A percentile compares a stretch with the other conserved stretches of the same genome.
These are phyloP conservation scores for Piaya cayana DNA, from an alignment of 2,113 vertebrate species.

Conservation along the genomic window DNA sequence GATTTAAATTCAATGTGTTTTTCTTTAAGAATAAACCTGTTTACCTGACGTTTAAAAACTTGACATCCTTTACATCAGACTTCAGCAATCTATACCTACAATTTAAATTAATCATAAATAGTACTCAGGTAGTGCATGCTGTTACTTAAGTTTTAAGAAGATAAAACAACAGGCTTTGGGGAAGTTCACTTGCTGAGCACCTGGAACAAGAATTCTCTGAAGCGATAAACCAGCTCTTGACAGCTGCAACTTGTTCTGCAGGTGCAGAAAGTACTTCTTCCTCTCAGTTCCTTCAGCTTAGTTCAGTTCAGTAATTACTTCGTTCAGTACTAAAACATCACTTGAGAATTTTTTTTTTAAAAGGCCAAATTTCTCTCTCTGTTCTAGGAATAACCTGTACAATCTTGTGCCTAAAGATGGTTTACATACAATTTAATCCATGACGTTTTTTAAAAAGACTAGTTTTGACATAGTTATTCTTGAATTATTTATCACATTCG, in stretches of 20 bases:
- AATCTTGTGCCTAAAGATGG: not conserved
- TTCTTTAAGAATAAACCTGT: not conserved
- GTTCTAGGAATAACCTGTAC: not conserved
- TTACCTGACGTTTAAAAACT: not conserved
- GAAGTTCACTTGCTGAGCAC: slow-evolving; percentile 57
- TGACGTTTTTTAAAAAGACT: not conserved
- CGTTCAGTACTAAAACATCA: not conserved
- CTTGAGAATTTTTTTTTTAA: not conserved
- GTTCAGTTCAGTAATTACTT: slow-evolving; percentile 16
- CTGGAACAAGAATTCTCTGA: slow-evolving; percentile 52
- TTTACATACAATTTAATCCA: not conserved
- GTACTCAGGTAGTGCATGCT: not conserved
- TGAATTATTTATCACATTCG: not conserved
- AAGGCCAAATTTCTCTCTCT: not conserved
- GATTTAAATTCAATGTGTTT: not conserved
- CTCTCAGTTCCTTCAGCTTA: slow-evolving; percentile 28
- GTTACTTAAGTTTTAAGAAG: slow-evolving; percentile 3
- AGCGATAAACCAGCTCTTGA: slow-evolving; percentile 61
- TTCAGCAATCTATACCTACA: not conserved
- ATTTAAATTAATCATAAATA: not conserved
- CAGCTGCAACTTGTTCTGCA: slow-evolving; percentile 61
- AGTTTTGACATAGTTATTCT: not conserved
- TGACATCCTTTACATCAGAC: not conserved
- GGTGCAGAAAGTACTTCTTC: slow-evolving; percentile 61
- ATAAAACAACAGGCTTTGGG: slow-evolving; percentile 19